Conservation (phyloP, 2,797 vertebrate genomes). For the Eulemur coronatus region DNA sequence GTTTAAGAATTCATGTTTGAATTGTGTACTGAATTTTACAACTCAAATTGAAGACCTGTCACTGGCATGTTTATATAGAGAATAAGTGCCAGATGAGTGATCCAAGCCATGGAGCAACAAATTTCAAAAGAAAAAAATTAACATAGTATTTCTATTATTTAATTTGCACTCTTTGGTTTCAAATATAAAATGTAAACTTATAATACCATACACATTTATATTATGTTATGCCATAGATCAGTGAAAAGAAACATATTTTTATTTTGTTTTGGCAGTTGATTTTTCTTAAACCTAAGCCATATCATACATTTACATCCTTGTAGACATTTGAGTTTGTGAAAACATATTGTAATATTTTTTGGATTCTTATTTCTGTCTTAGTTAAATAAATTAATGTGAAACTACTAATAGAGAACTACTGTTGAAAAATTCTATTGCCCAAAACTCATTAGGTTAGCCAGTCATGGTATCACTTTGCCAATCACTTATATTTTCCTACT, state of each 20-base stretch:
- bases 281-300: background rate
- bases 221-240: background rate
- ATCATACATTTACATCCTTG: background rate
- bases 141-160: background rate
- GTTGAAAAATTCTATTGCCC: background rate
- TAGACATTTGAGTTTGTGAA: background rate
- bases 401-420: background rate
- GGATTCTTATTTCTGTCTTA: background rate
- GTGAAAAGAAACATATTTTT: background rate
- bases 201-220: background rate
- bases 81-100: background rate
- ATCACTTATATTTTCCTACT: background rate
- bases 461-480: background rate
- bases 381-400: background rate
- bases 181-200: background rate
- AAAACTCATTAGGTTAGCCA: background rate
- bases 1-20: background rate
- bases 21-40: background rate
- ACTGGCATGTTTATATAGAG: background rate
- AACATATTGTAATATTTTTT: background rate
- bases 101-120: background rate
- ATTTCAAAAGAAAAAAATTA: background rate
- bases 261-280: background rate
- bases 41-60: background rate
- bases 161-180: background rate